Base-by-base conservation (phyloP, 2,113 vertebrate genomes). In the Perca fluviatilis region DNA sequence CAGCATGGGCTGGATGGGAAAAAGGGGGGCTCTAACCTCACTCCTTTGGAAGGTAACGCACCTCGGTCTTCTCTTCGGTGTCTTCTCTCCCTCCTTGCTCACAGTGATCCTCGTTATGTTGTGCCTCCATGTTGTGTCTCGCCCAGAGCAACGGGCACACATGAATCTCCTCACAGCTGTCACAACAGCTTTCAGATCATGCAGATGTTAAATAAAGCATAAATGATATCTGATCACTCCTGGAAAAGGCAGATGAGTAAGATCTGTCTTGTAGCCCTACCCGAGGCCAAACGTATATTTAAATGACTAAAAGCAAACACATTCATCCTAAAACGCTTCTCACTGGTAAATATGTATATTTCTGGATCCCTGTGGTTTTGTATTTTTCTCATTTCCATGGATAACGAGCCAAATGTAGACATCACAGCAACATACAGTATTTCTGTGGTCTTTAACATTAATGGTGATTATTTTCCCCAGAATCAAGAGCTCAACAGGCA, bases 1-100 rank as follows among this genome's bases (percentile, higher is more conserved):
- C 98, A 99, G 97, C 98, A 99, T 96, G 98, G 97, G 97, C 97
- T 99, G 96, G 98, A 99, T 97, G 98, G 98, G 96, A 99, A 98
- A 98, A 99, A 98, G 96, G 97, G 97, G 96, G 97, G 97, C 94
- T 98, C 98, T 97, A 98, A 98, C 97, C 97, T 99, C 96, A 97
- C 97, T 96, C 97, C 97, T 96, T 94, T 96, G 95, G 98, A 99
- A 99, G 98, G 98, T 99, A 99, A 99, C 95, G 74, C 90, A 86
- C 90, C 85, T 83, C 67, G 23, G 54, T 86, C 68, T 80, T 40
- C 54, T 89, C 84, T 85, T 84, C 75, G 86, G 53, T 86, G 86
- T 91, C 82, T 70, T 51, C 5, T 78, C 53, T 67, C 16, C 83
- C 15, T 93, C 81, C 88, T 81, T 62, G 87, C 90, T 90, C 19